Conservation (phyloP, 2,113 vertebrate genomes). For the Podarcis muralis region DNA sequence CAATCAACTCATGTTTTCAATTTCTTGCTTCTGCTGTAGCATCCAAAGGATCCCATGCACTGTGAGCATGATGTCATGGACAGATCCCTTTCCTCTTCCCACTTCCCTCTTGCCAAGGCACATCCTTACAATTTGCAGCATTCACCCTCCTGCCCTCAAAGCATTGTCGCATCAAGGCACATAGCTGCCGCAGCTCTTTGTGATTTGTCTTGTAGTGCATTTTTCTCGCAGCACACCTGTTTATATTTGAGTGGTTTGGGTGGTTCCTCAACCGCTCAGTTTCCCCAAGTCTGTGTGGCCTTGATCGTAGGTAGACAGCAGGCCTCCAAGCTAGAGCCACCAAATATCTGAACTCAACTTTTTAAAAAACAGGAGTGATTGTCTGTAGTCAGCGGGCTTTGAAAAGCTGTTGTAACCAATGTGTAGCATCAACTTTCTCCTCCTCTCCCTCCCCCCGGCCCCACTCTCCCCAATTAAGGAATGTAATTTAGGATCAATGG, state of each 20-base stretch:
- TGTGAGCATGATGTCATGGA: too few species aligned
- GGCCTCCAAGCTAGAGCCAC: neutral
- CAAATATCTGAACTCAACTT: neutral
- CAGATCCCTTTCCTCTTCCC: too few species aligned
- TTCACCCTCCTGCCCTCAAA: neutral
- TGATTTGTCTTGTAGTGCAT: neutral
- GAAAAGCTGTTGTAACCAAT: neutral
- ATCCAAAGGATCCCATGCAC: too few species aligned
- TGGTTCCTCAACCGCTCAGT: neutral
- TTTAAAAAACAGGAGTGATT: neutral
- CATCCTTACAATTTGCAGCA: too few species aligned
- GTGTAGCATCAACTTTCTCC: neutral
- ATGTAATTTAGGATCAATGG: slow-evolving; percentile 22
- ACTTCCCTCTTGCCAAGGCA: too few species aligned
- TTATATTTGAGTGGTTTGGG: neutral
- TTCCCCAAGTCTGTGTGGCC: neutral
- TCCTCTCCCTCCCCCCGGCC: neutral
- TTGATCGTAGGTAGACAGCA: neutral
- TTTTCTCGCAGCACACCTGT: neutral
- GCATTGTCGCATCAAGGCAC: neutral
- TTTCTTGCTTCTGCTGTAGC: too few species aligned
- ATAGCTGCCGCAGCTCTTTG: neutral
- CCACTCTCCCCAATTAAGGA: slow-evolving; percentile 22
- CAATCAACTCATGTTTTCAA: too few species aligned
- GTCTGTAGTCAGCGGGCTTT: neutral